Conservation (phyloP, 1,140 invertebrate species). For the Halyomorpha halys region DNA sequence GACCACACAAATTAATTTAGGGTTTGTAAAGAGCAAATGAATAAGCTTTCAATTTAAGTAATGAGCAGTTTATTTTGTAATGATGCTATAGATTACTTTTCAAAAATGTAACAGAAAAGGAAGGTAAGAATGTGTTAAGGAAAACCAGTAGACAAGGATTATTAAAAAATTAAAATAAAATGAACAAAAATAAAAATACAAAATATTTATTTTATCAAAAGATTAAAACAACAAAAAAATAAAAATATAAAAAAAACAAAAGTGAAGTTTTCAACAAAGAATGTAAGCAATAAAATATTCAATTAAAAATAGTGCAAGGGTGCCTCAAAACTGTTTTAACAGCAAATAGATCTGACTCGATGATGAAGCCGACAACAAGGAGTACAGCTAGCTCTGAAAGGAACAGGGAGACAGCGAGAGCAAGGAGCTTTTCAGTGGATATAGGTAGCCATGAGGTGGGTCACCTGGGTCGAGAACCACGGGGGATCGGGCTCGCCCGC, state of each 20-base stretch:
- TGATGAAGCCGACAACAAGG: neutral
- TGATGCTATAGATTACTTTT: no score
- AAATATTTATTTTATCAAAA: no score
- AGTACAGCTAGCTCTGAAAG: constrained; percentile 5
- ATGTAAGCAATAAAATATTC: neutral
- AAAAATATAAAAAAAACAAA: neutral
- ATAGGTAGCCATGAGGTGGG: neutral
- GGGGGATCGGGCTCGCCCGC: constrained; percentile 14
- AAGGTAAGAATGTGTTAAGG: no score
- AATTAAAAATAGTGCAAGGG: neutral
- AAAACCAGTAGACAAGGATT: no score
- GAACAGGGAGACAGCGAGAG: constrained; percentile 5
- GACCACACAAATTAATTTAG: no score
- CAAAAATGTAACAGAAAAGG: no score
- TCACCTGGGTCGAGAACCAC: neutral
- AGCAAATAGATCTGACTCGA: neutral
- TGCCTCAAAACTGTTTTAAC: neutral
- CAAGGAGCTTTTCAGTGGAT: neutral
- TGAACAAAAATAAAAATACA: no score
- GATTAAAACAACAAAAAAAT: no score
- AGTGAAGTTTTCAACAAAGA: neutral
- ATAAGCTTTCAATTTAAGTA: no score
- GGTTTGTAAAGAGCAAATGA: no score
- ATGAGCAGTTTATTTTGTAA: no score
- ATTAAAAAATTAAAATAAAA: no score